Conservation (phyloP, 2,113 vertebrate genomes). For the Stegostoma tigrinum region DNA sequence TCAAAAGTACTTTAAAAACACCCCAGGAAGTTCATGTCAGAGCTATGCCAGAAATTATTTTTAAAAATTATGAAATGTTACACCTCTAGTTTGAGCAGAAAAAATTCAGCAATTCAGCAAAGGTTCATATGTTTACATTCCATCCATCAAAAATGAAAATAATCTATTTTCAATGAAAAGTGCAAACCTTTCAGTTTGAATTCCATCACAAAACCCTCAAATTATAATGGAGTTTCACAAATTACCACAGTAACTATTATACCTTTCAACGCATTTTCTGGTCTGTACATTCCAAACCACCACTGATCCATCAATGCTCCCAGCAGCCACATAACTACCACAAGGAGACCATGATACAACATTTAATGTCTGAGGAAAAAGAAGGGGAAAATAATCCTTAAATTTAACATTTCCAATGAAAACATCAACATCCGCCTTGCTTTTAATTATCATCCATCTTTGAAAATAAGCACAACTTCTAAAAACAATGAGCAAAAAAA, state of each 20-base stretch:
- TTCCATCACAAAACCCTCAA: not conserved
- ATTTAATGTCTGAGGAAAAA: conserved; percentile 67
- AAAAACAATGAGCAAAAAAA: not conserved
- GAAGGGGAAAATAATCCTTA: not conserved
- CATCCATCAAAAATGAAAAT: not conserved
- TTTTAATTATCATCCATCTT: not conserved
- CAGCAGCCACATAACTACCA: conserved; percentile 76
- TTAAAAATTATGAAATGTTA: not conserved
- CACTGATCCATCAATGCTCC: conserved; percentile 68
- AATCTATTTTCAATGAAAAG: too few relatives aligned
- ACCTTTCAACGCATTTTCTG: conserved; percentile 81
- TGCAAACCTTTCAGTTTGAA: too few relatives aligned
- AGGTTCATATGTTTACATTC: not conserved
- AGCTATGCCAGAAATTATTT: not conserved
- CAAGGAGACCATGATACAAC: conserved; percentile 85
- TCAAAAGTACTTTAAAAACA: not conserved
- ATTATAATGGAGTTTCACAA: not conserved
- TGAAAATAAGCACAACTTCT: not conserved
- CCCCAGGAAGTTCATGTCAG: not conserved
- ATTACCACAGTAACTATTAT: conserved; percentile 11
- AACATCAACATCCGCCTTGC: not conserved
- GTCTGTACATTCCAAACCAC: conserved; percentile 74
- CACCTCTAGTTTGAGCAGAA: not conserved
- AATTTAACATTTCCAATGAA: not conserved
- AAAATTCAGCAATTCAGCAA: not conserved